Evolutionary conservation across 1,140 invertebrate genomes (phyloP).

Genomic region (Halesus radiatus): DNA sequence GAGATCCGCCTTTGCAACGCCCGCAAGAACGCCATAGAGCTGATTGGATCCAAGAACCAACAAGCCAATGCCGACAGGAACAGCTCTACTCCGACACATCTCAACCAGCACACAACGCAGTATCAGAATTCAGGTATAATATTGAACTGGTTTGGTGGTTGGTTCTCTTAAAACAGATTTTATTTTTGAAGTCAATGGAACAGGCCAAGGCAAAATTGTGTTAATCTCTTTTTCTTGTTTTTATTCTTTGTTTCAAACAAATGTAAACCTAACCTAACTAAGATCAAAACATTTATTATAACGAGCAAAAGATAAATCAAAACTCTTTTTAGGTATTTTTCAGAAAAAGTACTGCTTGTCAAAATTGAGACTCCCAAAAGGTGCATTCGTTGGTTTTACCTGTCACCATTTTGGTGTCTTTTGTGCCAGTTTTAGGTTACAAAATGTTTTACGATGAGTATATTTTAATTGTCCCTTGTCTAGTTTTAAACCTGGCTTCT

Average conservation of each 20-base stretch:
- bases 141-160: too few species aligned
- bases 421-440: too few species aligned
- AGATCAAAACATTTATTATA: background rate
- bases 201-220: background rate
- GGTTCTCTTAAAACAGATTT: too few species aligned
- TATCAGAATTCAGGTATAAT: slow-evolving; percentile 39
- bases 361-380: too few species aligned
- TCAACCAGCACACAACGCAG: slow-evolving; percentile 38
- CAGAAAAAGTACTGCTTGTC: too few species aligned
- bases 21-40: slow-evolving; percentile 74
- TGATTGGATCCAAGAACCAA: slow-evolving; percentile 51
- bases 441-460: too few species aligned
- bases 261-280: background rate
- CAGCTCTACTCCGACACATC: slow-evolving; percentile 27
- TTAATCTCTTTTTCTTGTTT: background rate
- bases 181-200: background rate
- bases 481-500: too few species aligned
- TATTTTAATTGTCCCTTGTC: too few species aligned
- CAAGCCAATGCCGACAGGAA: slow-evolving; percentile 29
- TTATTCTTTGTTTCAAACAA: background rate
- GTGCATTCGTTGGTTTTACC: too few species aligned
- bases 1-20: slow-evolving; percentile 82
- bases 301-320: too few species aligned
- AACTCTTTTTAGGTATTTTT: too few species aligned
- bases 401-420: too few species aligned